Conservation (phyloP, 2,113 vertebrate species). For the Coracopsis vasa region DNA sequence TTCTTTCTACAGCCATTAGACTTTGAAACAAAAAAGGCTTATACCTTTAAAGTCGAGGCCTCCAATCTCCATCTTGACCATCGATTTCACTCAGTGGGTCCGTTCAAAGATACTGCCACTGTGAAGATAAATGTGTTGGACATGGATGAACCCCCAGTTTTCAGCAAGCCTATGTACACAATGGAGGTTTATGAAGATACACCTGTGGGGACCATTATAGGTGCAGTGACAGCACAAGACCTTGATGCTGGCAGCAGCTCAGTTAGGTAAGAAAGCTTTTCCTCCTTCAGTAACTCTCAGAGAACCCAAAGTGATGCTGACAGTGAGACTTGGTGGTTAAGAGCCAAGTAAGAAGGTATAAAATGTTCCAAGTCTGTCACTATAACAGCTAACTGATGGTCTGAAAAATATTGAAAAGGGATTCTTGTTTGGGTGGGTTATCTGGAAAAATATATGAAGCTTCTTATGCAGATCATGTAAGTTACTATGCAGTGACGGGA, state of each 20-base stretch:
- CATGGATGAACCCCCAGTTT: slow-evolving; percentile 94
- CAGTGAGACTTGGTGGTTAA: not conserved
- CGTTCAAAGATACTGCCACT: slow-evolving; percentile 96
- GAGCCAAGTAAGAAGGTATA: not conserved
- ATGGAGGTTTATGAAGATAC: slow-evolving; percentile 99
- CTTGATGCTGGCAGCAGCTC: slow-evolving; percentile 90
- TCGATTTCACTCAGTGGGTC: slow-evolving; percentile 89
- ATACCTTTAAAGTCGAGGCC: slow-evolving; percentile 97
- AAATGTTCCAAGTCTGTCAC: not conserved
- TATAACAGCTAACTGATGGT: not conserved
- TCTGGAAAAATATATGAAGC: not conserved
- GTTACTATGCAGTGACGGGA: not conserved
- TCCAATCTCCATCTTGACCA: slow-evolving; percentile 91
- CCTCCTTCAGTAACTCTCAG: not conserved
- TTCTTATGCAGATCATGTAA: not conserved
- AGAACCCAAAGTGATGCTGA: not conserved
- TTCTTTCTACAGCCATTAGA: slow-evolving; percentile 83
- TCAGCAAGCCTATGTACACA: slow-evolving; percentile 88
- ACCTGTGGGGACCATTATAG: slow-evolving; percentile 90
- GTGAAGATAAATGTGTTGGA: slow-evolving; percentile 96
- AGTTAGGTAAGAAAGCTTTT: slow-evolving; percentile 80
- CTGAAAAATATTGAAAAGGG: not conserved
- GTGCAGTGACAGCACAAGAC: slow-evolving; percentile 95
- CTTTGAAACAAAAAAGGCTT: slow-evolving; percentile 95
- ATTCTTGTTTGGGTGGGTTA: not conserved